phyloP scores from a whole-genome alignment of 2,797 vertebrate species.

The Leptatherina wallacei region DNA sequence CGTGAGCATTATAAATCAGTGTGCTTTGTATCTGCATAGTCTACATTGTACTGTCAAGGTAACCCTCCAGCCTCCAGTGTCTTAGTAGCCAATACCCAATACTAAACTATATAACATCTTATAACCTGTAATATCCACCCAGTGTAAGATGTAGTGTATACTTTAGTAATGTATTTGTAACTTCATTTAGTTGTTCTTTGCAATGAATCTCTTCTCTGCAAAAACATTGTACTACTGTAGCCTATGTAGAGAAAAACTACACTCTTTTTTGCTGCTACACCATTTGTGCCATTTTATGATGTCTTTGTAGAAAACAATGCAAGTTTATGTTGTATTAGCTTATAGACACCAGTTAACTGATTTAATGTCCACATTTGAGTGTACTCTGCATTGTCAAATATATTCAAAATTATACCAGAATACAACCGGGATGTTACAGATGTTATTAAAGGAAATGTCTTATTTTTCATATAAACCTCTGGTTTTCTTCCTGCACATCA shows the following conservation, averaged over 20 bases:
- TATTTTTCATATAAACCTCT: slow-evolving; percentile 84
- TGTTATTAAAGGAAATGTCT: slow-evolving; percentile 87
- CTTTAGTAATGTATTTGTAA: slow-evolving; percentile 70
- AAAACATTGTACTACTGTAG: slow-evolving; percentile 74
- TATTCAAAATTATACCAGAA: slow-evolving; percentile 75
- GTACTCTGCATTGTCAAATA: slow-evolving; percentile 68
- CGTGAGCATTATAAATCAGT: slow-evolving; percentile 68
- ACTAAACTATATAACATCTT: slow-evolving; percentile 71
- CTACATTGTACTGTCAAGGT: slow-evolving; percentile 53
- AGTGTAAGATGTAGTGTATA: slow-evolving; percentile 69
- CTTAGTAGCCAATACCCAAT: slow-evolving; percentile 60
- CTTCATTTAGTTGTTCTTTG: slow-evolving; percentile 64
- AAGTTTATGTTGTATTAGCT: slow-evolving; percentile 72
- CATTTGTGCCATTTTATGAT: slow-evolving; percentile 85
- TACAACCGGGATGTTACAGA: slow-evolving; percentile 80
- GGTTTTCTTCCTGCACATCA: slow-evolving; percentile 47
- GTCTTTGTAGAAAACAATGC: slow-evolving; percentile 77
- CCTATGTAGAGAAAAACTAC: slow-evolving; percentile 69
- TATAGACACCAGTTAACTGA: slow-evolving; percentile 71
- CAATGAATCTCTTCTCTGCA: slow-evolving; percentile 68
- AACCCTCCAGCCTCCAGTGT: slow-evolving; percentile 61
- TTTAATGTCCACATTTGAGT: slow-evolving; percentile 74
- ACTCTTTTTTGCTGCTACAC: slow-evolving; percentile 86
- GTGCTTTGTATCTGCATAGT: slow-evolving; percentile 70
- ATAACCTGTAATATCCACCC: slow-evolving; percentile 68